These are phyloP conservation scores for Hiodon tergisus DNA, from an alignment of 2,113 vertebrate genomes.

Conservation along the genomic window DNA sequence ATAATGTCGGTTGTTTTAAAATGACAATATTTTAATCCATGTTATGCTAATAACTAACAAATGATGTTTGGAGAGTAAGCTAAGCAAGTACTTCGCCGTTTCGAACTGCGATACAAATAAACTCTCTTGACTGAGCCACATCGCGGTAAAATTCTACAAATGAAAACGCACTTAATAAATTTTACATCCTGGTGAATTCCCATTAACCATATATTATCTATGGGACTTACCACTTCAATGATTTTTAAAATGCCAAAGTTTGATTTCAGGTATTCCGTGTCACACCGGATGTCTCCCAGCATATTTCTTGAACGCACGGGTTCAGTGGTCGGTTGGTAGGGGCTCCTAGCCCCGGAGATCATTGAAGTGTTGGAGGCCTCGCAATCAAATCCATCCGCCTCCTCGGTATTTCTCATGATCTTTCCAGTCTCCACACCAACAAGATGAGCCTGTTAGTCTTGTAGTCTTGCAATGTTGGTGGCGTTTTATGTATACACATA, in stretches of 20 bases:
- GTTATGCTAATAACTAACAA: too few relatives aligned
- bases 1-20: too few relatives aligned
- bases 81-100: too few relatives aligned
- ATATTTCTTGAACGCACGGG: conserved; percentile 74
- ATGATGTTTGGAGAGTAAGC: too few relatives aligned
- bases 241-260: conserved; percentile 76
- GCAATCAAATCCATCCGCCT: conserved; percentile 85
- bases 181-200: too few relatives aligned
- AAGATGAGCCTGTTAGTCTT: not conserved
- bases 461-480: too few relatives aligned
- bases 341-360: conserved; percentile 90
- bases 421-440: not conserved
- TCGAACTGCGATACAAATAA: too few relatives aligned
- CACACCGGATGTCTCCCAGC: conserved; percentile 75
- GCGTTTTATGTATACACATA: too few relatives aligned
- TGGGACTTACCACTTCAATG: conserved; percentile 83
- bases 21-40: too few relatives aligned
- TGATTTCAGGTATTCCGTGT: conserved; percentile 77
- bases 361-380: conserved; percentile 94
- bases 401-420: conserved; percentile 73
- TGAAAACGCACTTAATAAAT: too few relatives aligned
- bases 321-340: conserved; percentile 93
- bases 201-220: not conserved
- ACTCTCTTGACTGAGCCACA: too few relatives aligned
- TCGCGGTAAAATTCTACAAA: too few relatives aligned